These are phyloP conservation scores for Epistrophe grossulariae DNA, from an alignment of 2,888 invertebrate genomes.

Conservation along the genomic window DNA sequence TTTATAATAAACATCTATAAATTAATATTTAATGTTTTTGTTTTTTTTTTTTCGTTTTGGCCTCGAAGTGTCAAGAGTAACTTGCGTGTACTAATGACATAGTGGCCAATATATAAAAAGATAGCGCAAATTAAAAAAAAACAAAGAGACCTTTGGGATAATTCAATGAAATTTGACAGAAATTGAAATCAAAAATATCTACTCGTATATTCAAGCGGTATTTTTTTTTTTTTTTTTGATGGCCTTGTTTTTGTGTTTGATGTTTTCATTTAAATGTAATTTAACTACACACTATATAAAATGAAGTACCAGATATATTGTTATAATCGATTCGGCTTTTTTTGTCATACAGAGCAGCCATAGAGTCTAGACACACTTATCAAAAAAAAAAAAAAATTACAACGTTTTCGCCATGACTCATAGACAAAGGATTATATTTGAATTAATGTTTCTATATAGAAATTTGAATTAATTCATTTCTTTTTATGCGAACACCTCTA, in stretches of 20 bases:
- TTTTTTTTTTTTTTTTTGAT: not conserved
- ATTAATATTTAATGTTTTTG: not conserved
- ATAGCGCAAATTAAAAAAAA: not conserved
- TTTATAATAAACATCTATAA: not conserved
- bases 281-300: not conserved
- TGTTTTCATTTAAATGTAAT: slow-evolving; percentile 7
- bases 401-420: not conserved
- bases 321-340: not conserved
- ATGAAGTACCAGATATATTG: not conserved
- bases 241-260: slow-evolving; percentile 20
- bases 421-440: not conserved
- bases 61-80: slow-evolving; percentile 19
- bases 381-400: no score
- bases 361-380: slow-evolving; percentile 16
- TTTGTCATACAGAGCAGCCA: not conserved
- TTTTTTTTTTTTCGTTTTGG: not conserved
- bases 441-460: not conserved
- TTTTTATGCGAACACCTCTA: not conserved
- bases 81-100: slow-evolving; percentile 18
- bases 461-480: not conserved
- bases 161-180: slow-evolving; percentile 20
- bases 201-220: not conserved
- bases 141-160: not conserved
- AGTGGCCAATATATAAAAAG: slow-evolving; percentile 25
- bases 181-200: slow-evolving; percentile 3